These are phyloP conservation scores for Siphamia tubifer DNA, from an alignment of 2,113 vertebrate species.

Conservation along the genomic window DNA sequence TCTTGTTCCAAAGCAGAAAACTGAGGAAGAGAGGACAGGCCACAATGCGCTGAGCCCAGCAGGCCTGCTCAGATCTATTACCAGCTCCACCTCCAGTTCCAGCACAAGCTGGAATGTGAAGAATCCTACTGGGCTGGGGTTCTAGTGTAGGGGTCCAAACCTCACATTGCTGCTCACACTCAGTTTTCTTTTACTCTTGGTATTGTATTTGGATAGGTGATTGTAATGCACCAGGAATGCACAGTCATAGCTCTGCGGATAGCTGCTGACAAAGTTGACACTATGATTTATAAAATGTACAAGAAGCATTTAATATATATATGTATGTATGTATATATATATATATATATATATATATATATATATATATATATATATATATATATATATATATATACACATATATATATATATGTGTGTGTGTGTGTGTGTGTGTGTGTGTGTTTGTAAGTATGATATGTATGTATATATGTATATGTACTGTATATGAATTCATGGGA, in stretches of 20 bases:
- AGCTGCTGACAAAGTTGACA: constrained; percentile 23
- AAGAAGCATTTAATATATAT: background rate
- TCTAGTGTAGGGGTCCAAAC: constrained; percentile 72
- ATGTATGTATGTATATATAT: too few relatives aligned
- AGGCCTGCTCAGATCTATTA: constrained; percentile 76
- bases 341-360: too few relatives aligned
- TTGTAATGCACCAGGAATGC: constrained; percentile 49
- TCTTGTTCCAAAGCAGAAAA: constrained; percentile 47
- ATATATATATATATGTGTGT: too few relatives aligned
- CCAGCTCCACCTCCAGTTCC: constrained; percentile 68
- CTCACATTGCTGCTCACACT: constrained; percentile 60
- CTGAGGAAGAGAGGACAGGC: constrained; percentile 44
- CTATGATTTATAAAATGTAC: background rate
- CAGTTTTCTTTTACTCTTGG: constrained; percentile 46
- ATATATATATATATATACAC: too few relatives aligned
- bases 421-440: too few relatives aligned
- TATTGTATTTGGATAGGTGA: constrained; percentile 52
- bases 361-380: too few relatives aligned
- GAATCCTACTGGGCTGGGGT: constrained; percentile 75
- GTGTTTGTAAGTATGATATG: too few relatives aligned
- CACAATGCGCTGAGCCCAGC: constrained; percentile 66
- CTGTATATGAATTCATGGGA: background rate
- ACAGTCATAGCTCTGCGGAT: constrained; percentile 19
- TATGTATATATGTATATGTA: too few relatives aligned
- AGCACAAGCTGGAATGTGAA: constrained; percentile 74